Conservation (phyloP, 2,797 vertebrate genomes). For the Sebastolobus altivelis region DNA sequence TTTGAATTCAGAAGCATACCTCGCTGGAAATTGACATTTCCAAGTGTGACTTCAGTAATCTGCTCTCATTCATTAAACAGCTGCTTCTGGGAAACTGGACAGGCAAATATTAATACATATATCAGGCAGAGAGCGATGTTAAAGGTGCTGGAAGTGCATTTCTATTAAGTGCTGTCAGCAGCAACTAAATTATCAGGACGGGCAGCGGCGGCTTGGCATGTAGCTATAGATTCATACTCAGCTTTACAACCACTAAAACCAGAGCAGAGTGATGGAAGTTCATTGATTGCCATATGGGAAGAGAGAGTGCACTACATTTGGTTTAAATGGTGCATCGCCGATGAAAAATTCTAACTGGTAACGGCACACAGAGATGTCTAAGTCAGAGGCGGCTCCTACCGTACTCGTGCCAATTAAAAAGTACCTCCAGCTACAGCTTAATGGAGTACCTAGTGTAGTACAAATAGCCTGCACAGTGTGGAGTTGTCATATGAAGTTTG, state of each 20-base stretch:
- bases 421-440: slow-evolving; percentile 57
- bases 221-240: slow-evolving; percentile 46
- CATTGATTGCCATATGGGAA: slow-evolving; percentile 25
- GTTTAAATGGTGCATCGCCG: slow-evolving; percentile 26
- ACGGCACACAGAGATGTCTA: background rate
- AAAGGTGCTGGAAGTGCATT: slow-evolving; percentile 63
- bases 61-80: slow-evolving; percentile 16
- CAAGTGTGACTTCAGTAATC: slow-evolving; percentile 17
- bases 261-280: slow-evolving; percentile 41
- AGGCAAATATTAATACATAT: slow-evolving; percentile 55
- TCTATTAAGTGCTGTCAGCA: slow-evolving; percentile 69
- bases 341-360: slow-evolving; percentile 1
- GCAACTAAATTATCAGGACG: slow-evolving; percentile 63
- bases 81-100: slow-evolving; percentile 39
- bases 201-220: slow-evolving; percentile 17
- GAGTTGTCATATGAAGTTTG: slow-evolving; percentile 33
- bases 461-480: slow-evolving; percentile 4
- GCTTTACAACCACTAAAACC: slow-evolving; percentile 50
- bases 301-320: slow-evolving; percentile 12
- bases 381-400: background rate
- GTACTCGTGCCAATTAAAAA: slow-evolving; percentile 57
- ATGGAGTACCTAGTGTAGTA: slow-evolving; percentile 46
- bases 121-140: slow-evolving; percentile 44
- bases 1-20: background rate
- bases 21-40: slow-evolving; percentile 9